Evolutionary conservation across 1,140 invertebrate genomes (phyloP).

Genomic region (Trachymyrmex septentrionalis): DNA sequence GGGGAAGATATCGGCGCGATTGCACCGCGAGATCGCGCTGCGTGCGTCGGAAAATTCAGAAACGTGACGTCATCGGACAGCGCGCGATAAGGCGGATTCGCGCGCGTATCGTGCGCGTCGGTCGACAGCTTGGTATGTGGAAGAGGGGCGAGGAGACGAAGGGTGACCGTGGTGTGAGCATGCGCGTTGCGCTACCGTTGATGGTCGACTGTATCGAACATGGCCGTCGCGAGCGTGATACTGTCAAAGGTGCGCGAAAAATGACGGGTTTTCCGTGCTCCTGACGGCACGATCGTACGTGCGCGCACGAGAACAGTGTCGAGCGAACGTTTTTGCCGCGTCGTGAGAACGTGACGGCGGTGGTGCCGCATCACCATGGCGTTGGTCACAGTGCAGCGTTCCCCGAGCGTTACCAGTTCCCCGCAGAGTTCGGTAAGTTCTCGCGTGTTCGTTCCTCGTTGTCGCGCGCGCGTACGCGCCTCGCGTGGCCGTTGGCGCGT

Average conservation of each 20-base stretch:
- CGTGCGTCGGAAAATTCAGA: not conserved
- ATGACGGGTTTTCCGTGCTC: slow-evolving; percentile 82
- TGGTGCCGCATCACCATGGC: slow-evolving; percentile 86
- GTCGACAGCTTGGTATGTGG: not conserved
- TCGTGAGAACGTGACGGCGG: slow-evolving; percentile 70
- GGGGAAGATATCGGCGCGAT: not conserved
- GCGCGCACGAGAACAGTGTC: slow-evolving; percentile 75
- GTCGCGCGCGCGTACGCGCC: not conserved
- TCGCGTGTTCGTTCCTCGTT: not conserved
- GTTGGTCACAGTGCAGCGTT: slow-evolving; percentile 90
- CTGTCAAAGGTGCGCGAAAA: slow-evolving; percentile 83
- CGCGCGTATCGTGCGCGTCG: not conserved
- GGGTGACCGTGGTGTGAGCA: slow-evolving; percentile 2
- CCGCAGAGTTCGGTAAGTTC: slow-evolving; percentile 88
- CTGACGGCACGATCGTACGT: slow-evolving; percentile 79
- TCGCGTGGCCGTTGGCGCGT: not conserved
- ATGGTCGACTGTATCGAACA: slow-evolving; percentile 81
- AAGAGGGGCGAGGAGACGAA: not conserved
- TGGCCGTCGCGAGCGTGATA: slow-evolving; percentile 83
- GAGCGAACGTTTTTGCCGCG: slow-evolving; percentile 68
- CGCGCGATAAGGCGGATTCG: not conserved
- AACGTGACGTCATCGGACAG: not conserved
- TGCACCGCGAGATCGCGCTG: not conserved
- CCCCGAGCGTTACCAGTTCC: slow-evolving; percentile 90
- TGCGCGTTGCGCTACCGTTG: slow-evolving; percentile 38